Percentiles rank a stretch among this genome's conserved stretches.
Evolutionary conservation across 2,113 vertebrate genomes (phyloP).

Genomic region (Scytalopus superciliaris): DNA sequence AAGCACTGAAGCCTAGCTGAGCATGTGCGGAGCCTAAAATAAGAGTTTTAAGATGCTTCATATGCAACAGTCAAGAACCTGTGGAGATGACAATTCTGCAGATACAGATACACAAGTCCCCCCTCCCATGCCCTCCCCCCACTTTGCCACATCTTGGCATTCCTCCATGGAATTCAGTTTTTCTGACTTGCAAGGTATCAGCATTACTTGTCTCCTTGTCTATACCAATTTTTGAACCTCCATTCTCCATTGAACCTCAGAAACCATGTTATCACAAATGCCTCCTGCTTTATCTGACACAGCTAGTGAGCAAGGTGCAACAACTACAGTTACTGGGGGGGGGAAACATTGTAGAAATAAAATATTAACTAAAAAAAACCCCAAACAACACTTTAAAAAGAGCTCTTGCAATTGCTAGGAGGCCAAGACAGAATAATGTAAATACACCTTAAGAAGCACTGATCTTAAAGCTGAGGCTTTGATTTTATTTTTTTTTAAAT

Average conservation of each 20-base stretch:
- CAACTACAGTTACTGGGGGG: no score
- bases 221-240: neutral
- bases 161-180: neutral
- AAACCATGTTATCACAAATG: accelerated
- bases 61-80: neutral
- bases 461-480: neutral
- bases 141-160: neutral
- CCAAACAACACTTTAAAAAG: neutral
- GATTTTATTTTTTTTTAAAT: neutral
- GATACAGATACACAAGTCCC: neutral
- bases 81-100: neutral
- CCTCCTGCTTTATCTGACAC: neutral
- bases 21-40: neutral
- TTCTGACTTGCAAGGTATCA: neutral
- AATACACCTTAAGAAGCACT: neutral
- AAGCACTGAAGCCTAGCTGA: neutral
- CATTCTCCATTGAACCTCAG: neutral
- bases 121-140: no score
- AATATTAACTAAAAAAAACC: neutral
- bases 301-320: neutral
- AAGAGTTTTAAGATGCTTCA: neutral
- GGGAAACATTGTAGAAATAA: neutral
- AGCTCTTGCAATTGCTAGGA: neutral
- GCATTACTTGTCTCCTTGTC: neutral
- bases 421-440: neutral